Base-by-base conservation (phyloP, 1,140 invertebrate species). In the Spodoptera frugiperda region DNA sequence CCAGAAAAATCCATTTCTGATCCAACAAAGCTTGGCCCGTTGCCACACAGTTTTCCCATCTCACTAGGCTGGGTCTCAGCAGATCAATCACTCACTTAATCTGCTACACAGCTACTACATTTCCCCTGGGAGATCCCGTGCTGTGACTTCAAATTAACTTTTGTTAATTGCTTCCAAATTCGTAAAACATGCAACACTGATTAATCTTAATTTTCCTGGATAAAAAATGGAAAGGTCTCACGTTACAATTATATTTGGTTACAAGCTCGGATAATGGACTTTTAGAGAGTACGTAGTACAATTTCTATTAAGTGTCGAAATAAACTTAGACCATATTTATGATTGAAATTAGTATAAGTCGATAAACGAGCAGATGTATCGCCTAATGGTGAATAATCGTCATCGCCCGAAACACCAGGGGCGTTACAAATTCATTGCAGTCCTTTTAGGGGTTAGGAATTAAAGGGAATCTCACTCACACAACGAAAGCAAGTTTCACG, bases 81-180 rank as follows among this genome's bases (percentile, higher is more conserved):
- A 63, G 59, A 63, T 63, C 59, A 63, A 63, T 63, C 59, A 63
- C 39, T 63, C 59, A 63, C 33, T 63, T 63, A 63, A 63, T 63
- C 39, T 63, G 59, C 15, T 46, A 63, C 25, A 61, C 15, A 33
- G 57, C 59, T 63, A 63, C 59, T 63, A 63, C 59, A 63, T 63
- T 63, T 63, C 59, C 59, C 39, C 9, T 46, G 39, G 59, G 59
- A 21, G 15, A 6, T 17, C 39, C 11, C 59, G 46, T 63, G 59
- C 59, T 21, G 39, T 63, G 59, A 63, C 39, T 46, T 63, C 59
- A 17, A 46, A 63, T 63, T 63, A 63, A 63, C 59, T 63, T 63
- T 39, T 59, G 57, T 59, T 59, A 59, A 59, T 59, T 59, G 25
- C 30, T 3, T 25, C 57, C 1, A 39, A 59, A 9, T 59, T 39